Conservation (phyloP, 1,140 invertebrate species). For the Cheumatopsyche charites region DNA sequence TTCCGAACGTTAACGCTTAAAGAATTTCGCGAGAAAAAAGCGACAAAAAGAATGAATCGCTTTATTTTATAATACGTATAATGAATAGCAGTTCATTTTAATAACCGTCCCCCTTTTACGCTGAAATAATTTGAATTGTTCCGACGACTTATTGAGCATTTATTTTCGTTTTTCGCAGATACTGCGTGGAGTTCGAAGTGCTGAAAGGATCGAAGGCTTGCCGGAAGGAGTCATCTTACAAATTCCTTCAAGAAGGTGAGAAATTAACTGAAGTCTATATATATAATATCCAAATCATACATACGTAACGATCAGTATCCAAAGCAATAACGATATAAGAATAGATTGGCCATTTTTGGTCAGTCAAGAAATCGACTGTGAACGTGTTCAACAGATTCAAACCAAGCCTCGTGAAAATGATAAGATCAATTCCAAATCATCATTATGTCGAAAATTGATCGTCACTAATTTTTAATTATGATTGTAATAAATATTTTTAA, state of each 20-base stretch:
- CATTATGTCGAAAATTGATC: too few species aligned
- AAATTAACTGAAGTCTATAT: too few species aligned
- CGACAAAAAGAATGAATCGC: constrained; percentile 15
- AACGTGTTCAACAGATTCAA: too few species aligned
- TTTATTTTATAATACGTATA: constrained; percentile 17
- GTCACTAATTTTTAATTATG: too few species aligned
- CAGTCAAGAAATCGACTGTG: too few species aligned
- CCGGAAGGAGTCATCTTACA: constrained; percentile 72
- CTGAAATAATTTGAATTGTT: not conserved
- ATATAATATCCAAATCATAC: too few species aligned
- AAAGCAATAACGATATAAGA: too few species aligned
- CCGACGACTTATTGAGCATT: constrained; percentile 9
- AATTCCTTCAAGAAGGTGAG: constrained; percentile 73
- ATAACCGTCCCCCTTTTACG: not conserved
- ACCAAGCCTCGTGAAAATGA: too few species aligned
- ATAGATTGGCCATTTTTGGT: too few species aligned
- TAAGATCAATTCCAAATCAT: too few species aligned
- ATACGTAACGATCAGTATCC: too few species aligned
- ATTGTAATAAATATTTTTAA: not conserved
- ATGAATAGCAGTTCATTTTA: constrained; percentile 8
- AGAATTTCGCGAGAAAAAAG: not conserved
- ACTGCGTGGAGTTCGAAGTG: constrained; percentile 82
- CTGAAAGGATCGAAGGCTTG: constrained; percentile 81
- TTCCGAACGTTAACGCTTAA: constrained; percentile 19
- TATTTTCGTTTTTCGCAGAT: constrained; percentile 67